Evolutionary conservation across 2,888 invertebrate species (phyloP).

Genomic region (Germaria angustata): DNA sequence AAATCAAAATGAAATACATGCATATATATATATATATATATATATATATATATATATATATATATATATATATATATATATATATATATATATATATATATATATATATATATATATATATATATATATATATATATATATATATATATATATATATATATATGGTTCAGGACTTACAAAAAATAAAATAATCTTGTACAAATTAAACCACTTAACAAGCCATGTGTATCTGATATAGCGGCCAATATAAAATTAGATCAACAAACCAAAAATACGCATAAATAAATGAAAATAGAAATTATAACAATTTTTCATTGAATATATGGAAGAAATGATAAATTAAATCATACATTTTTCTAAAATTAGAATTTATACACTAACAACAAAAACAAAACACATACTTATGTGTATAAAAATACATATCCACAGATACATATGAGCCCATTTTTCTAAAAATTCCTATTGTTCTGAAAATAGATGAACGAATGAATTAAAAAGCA

Average conservation of each 20-base stretch:
- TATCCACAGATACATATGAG: neutral
- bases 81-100: no score
- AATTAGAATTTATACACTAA: neutral
- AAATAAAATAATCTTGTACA: no score
- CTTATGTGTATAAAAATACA: neutral
- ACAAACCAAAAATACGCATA: neutral
- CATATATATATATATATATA: no score
- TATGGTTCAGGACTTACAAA: no score
- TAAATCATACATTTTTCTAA: constrained; percentile 28
- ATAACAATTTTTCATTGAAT: constrained; percentile 17
- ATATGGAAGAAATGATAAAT: constrained; percentile 36
- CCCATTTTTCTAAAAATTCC: neutral
- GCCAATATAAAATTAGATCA: neutral
- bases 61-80: no score
- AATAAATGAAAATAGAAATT: neutral
- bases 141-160: no score
- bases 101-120: no score
- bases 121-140: no score
- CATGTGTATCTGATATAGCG: neutral
- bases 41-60: no score
- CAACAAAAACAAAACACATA: neutral
- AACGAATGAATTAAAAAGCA: constrained; percentile 14
- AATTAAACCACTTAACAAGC: neutral
- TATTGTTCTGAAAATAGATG: no score
- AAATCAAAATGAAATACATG: no score